Evolutionary conservation across 2,113 vertebrate genomes (phyloP).

Genomic region (Geococcyx californianus): DNA sequence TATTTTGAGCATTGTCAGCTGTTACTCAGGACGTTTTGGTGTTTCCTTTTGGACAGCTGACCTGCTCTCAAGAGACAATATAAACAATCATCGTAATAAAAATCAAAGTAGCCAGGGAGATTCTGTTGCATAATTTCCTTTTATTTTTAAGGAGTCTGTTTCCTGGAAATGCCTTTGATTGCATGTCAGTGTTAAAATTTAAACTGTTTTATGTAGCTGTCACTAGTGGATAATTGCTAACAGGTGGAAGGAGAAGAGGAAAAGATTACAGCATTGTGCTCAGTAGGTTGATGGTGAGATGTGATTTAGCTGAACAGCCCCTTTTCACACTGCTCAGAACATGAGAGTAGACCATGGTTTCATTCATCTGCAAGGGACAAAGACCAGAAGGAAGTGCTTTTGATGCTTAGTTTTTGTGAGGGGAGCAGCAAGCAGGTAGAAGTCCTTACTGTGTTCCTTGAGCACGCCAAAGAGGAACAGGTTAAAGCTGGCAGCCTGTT

Average conservation of each 20-base stretch:
- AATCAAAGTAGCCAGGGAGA: slow-evolving; percentile 61
- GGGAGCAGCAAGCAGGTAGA: not conserved
- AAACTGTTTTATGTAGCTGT: slow-evolving; percentile 47
- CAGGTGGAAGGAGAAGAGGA: slow-evolving; percentile 59
- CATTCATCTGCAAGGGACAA: not conserved
- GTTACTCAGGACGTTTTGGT: slow-evolving; percentile 66
- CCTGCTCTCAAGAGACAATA: slow-evolving; percentile 61
- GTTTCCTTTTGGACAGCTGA: slow-evolving; percentile 80
- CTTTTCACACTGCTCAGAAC: slow-evolving; percentile 30
- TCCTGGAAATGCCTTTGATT: slow-evolving; percentile 62
- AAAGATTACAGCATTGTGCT: slow-evolving; percentile 42
- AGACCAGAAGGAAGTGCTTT: not conserved
- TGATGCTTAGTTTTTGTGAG: not conserved
- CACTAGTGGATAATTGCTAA: slow-evolving; percentile 54
- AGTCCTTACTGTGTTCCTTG: slow-evolving; percentile 32
- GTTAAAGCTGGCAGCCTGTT: slow-evolving; percentile 69
- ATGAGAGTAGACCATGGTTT: not conserved
- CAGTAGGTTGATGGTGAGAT: slow-evolving; percentile 29
- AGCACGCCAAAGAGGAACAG: slow-evolving; percentile 46
- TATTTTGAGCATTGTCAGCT: slow-evolving; percentile 79
- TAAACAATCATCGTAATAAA: slow-evolving; percentile 68
- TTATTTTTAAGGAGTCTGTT: slow-evolving; percentile 55
- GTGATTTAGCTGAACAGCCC: not conserved
- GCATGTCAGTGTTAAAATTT: slow-evolving; percentile 44
- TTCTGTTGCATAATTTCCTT: slow-evolving; percentile 57